A percentile compares a stretch with the other conserved stretches of the same genome.
Evolutionary conservation across 2,113 vertebrate species (phyloP).

Genomic region (Poecile atricapillus): DNA sequence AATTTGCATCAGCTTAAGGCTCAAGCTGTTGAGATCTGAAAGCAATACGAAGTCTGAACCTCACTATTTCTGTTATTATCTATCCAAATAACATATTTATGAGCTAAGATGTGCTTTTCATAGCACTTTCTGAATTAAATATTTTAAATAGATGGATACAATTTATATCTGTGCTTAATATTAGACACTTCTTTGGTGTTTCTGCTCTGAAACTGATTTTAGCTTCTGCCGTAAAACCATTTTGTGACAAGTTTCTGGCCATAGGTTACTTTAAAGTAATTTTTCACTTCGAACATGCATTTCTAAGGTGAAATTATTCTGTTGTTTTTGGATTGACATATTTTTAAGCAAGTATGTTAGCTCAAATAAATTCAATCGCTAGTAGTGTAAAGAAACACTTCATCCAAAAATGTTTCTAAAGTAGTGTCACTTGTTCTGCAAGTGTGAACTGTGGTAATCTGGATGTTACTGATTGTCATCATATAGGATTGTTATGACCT

Average conservation of each 20-base stretch:
- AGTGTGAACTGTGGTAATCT: background rate
- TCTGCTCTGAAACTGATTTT: background rate
- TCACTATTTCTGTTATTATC: rapidly evolving
- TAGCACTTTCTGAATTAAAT: background rate
- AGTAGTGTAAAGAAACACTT: background rate
- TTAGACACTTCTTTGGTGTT: background rate
- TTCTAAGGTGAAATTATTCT: background rate
- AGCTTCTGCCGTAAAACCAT: background rate
- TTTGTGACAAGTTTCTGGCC: background rate
- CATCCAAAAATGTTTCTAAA: background rate
- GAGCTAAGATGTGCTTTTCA: background rate
- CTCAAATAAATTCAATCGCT: background rate
- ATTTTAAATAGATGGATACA: background rate
- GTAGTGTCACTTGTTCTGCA: background rate
- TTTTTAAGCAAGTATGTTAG: background rate
- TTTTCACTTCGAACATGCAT: background rate
- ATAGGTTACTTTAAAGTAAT: background rate
- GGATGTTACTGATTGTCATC: rapidly evolving
- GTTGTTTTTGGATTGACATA: background rate
- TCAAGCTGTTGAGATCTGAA: background rate
- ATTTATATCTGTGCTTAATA: background rate
- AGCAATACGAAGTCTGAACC: background rate
- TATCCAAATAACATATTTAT: background rate
- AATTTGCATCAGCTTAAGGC: background rate
- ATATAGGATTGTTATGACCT: background rate